phyloP scores from a whole-genome alignment of 2,797 vertebrate genomes.

The Notoglanidium macrostoma region DNA sequence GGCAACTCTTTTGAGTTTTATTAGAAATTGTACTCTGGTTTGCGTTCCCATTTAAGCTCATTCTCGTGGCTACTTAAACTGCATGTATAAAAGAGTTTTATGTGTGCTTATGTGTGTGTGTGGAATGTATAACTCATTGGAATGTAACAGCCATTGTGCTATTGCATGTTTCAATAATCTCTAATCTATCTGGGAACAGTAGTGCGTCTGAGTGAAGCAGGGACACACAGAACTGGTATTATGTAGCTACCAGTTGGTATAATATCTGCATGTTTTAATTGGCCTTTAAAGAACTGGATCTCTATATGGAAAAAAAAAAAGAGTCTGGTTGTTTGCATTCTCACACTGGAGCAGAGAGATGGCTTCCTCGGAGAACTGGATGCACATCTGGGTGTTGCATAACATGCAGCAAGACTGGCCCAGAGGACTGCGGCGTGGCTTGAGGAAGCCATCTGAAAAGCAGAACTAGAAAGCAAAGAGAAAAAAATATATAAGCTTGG shows the following conservation, averaged over 20 bases:
- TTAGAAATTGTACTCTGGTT: background rate
- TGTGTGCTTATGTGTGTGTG: constrained; percentile 5
- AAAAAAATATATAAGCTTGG: background rate
- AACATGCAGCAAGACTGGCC: constrained; percentile 44
- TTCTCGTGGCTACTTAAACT: background rate
- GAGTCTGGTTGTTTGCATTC: constrained; percentile 50
- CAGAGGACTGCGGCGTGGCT: constrained; percentile 32
- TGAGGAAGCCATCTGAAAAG: constrained; percentile 41
- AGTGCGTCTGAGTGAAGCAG: background rate
- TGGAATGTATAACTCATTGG: background rate
- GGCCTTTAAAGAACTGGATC: constrained; percentile 37
- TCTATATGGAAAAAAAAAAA: constrained; percentile 33
- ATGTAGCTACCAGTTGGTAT: constrained; percentile 18
- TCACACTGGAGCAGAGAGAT: constrained; percentile 41
- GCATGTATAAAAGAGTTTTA: background rate
- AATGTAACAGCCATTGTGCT: constrained; percentile 12
- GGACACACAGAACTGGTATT: constrained; percentile 19
- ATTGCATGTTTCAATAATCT: background rate
- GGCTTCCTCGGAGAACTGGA: constrained; percentile 44
- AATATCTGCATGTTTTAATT: constrained; percentile 1
- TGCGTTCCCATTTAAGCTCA: background rate
- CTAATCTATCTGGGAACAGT: constrained; percentile 2
- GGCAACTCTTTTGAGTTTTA: background rate
- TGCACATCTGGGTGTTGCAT: constrained; percentile 62
- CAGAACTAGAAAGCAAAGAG: background rate